These are phyloP conservation scores for Hirtodrosophila histrioides DNA, from an alignment of 2,888 invertebrate species.

Conservation along the genomic window DNA sequence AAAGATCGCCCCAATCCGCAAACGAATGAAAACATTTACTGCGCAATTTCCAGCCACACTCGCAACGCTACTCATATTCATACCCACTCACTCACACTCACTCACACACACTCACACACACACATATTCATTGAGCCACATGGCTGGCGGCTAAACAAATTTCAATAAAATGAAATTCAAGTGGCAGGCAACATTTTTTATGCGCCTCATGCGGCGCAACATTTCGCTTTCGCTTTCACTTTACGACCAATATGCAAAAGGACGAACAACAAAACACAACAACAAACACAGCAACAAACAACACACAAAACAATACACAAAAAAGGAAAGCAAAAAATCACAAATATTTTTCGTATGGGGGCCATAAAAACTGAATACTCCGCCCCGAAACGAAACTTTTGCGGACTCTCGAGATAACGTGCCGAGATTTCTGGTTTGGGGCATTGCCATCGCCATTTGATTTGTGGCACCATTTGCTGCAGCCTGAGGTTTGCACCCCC, in stretches of 20 bases:
- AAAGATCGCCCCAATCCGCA: slow-evolving; percentile 12
- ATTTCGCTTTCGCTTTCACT: slow-evolving; percentile 63
- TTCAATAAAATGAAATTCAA: slow-evolving; percentile 77
- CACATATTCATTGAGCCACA: not conserved
- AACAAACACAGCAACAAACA: slow-evolving; percentile 20
- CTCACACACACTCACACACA: slow-evolving; percentile 6
- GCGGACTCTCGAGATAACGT: slow-evolving; percentile 55
- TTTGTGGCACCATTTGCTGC: slow-evolving; percentile 73
- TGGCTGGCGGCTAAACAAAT: slow-evolving; percentile 66
- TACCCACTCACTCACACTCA: not conserved
- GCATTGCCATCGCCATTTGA: slow-evolving; percentile 57
- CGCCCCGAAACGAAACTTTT: slow-evolving; percentile 21
- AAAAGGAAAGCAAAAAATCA: slow-evolving; percentile 10
- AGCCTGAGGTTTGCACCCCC: slow-evolving; percentile 39
- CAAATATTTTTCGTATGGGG: slow-evolving; percentile 39
- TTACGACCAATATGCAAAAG: slow-evolving; percentile 77
- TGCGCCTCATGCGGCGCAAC: slow-evolving; percentile 64
- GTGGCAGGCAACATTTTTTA: slow-evolving; percentile 59
- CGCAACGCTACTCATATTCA: slow-evolving; percentile 4
- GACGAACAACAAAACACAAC: slow-evolving; percentile 40
- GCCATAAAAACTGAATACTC: slow-evolving; percentile 56
- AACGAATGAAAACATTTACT: slow-evolving; percentile 37
- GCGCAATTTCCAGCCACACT: slow-evolving; percentile 21
- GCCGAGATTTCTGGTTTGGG: slow-evolving; percentile 51
- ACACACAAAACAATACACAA: slow-evolving; percentile 37